Base-by-base conservation (phyloP, 2,888 invertebrate species). In the Caenorhabditis zanzibari region DNA sequence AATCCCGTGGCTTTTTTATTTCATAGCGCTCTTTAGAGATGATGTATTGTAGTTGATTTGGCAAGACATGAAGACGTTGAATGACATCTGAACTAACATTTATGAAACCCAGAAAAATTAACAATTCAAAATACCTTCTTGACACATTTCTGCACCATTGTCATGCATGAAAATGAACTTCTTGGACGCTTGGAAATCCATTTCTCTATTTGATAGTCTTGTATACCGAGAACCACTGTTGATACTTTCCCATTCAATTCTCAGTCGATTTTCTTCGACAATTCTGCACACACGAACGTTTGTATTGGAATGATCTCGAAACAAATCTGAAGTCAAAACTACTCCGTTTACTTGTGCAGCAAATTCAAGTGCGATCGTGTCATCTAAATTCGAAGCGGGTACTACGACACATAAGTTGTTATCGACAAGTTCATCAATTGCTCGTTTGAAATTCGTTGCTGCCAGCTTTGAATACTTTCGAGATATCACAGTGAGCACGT, bases 321-420 rank as follows among this genome's bases (percentile, higher is more conserved):
- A 80, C 14, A 59, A 38, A 49, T 84, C 80, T 4, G 66, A 35
- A n/a, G 80, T 61, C 3, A 81, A 4, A 19, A 84, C 80, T n/a
- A 81, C 41, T 35, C 84, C 84, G 58, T 84, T 80, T 1, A 76
- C n/a, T 24, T 74, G 56, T 2, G 71, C 58, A 0, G 84, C 84
- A 7, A 84, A 38, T 26, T 80, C 72, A 24, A 84, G 35, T 9
- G 72, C 75, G n/a, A 81, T 44, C 12, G 47, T 38, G 54, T 84
- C 84, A 52, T 84, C 84, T 14, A 80, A 52, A 72, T 72, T 81
- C 7, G 61, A 64, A 6, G 54, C 14, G 2, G 63, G 56, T 0
- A 66, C 56, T 0, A 71, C 28, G 3, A 74, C 28, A 28, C 79
- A 79, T 0, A 83, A 12, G 19, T 71, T 32, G 22, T 71, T 54